These are phyloP conservation scores for Nephrotoma guestfalica DNA, from an alignment of 2,888 invertebrate species.

Conservation along the genomic window DNA sequence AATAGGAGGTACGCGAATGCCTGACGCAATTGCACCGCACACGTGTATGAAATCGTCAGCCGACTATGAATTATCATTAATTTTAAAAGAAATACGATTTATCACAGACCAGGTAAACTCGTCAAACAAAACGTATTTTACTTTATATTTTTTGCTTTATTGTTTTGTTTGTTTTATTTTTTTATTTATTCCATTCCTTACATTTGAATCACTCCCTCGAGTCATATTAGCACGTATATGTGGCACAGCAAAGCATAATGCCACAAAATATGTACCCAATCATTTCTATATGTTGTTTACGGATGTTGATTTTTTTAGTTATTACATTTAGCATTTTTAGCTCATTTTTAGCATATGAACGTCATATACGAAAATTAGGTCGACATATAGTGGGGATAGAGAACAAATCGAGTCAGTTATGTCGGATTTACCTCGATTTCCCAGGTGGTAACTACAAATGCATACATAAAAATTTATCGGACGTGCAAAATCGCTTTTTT, in stretches of 20 bases:
- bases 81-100: conserved; percentile 86
- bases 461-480: too few relatives aligned
- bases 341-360: too few relatives aligned
- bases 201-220: neutral
- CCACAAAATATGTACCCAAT: neutral
- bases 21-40: conserved; percentile 60
- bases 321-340: neutral
- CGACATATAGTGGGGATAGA: neutral
- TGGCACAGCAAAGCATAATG: neutral
- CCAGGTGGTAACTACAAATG: too few relatives aligned
- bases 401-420: too few relatives aligned
- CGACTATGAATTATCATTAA: conserved; percentile 86
- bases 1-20: conserved; percentile 55
- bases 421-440: too few relatives aligned
- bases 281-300: neutral
- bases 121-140: neutral
- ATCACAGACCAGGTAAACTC: conserved; percentile 72
- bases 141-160: neutral
- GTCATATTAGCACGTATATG: neutral
- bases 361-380: neutral
- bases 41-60: conserved; percentile 68
- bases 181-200: neutral
- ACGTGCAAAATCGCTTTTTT: too few relatives aligned
- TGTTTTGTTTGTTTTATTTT: neutral
- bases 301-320: neutral